A percentile compares a stretch with the other conserved stretches of the same genome.
phyloP scores from a whole-genome alignment of 1,140 invertebrate species.

The Archegozetes longisetosus region DNA sequence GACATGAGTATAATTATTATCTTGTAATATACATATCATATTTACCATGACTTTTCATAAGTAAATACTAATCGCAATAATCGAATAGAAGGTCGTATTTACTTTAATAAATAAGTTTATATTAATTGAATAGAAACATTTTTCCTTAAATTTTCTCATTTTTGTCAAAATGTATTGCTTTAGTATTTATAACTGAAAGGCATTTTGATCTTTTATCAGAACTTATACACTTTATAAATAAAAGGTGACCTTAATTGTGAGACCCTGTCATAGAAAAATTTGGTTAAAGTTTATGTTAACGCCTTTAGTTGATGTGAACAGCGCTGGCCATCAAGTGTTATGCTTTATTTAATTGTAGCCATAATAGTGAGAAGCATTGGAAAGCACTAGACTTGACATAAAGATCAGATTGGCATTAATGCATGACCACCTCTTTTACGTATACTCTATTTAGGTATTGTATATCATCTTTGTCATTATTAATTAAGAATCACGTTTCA shows the following conservation, averaged over 20 bases:
- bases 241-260: neutral
- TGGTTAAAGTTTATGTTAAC: neutral
- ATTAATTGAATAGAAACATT: no score
- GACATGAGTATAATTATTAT: no score
- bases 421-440: neutral
- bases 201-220: no score
- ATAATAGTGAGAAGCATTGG: neutral
- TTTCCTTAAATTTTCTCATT: no score
- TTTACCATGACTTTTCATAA: no score
- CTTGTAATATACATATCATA: no score
- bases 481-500: neutral
- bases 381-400: neutral
- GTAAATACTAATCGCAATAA: no score
- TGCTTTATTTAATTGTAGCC: neutral
- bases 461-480: neutral
- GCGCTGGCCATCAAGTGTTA: neutral
- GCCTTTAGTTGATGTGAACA: neutral
- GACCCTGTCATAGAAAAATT: neutral
- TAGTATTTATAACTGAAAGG: no score
- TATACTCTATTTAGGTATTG: neutral
- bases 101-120: no score
- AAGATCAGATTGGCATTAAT: neutral
- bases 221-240: neutral
- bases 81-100: no score
- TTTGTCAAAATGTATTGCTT: no score